Evolutionary conservation across 35 echinoderm and acorn worm species (phyloP).

Genomic region (Apostichopus californicus): DNA sequence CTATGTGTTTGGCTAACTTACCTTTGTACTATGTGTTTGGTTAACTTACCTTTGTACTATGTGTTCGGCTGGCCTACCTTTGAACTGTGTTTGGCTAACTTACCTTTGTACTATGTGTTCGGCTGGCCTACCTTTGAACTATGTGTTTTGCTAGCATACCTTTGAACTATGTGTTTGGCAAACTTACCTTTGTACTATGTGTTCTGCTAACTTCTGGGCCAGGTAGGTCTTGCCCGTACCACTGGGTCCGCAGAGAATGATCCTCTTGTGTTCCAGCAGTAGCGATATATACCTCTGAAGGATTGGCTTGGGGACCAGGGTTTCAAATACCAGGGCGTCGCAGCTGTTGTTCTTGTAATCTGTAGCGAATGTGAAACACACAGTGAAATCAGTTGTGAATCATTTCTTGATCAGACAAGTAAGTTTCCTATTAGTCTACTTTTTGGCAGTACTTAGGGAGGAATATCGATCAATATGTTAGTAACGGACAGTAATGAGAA

Average conservation of each 20-base stretch:
- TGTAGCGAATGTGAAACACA: not conserved
- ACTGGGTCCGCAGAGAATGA: slow-evolving; percentile 97
- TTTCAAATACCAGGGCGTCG: slow-evolving; percentile 93
- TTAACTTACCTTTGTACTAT: no score
- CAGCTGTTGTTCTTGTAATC: slow-evolving; percentile 90
- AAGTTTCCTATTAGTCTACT: not conserved
- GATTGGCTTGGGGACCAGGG: slow-evolving; percentile 91
- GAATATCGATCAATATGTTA: no score
- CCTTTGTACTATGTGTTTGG: no score
- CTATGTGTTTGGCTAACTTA: no score
- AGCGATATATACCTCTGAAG: slow-evolving; percentile 92
- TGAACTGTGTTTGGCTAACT: no score
- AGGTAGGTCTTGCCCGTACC: slow-evolving; percentile 98
- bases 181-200: slow-evolving; percentile 91
- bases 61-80: no score
- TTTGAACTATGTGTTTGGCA: slow-evolving; percentile 81
- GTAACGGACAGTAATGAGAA: no score
- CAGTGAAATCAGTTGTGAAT: no score
- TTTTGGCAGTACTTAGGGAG: not conserved
- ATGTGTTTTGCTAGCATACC: slow-evolving; percentile 42
- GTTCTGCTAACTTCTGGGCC: slow-evolving; percentile 96
- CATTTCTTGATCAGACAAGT: no score
- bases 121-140: no score
- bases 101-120: no score
- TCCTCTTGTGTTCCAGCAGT: slow-evolving; percentile 89